Conservation (phyloP, 2,113 vertebrate species). For the Myrmophylax atrothorax region DNA sequence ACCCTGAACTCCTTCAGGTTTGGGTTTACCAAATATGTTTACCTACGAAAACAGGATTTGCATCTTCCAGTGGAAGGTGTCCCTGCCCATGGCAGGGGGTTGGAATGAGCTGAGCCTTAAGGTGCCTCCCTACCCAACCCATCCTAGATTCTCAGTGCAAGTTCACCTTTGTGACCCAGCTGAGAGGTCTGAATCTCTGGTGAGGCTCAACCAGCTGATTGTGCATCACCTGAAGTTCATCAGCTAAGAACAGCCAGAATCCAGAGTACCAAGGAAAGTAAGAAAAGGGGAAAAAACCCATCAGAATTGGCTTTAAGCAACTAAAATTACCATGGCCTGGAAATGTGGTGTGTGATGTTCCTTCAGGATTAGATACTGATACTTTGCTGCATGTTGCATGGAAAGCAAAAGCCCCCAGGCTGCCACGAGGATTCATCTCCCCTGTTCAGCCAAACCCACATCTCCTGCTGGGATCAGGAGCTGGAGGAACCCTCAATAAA, state of each 20-base stretch:
- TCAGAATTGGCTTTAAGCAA: not conserved
- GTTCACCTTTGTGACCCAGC: not conserved
- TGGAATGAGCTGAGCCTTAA: not conserved
- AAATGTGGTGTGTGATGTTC: not conserved
- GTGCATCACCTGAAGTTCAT: not conserved
- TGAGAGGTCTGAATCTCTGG: not conserved
- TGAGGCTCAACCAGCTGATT: not conserved
- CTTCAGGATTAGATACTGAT: not conserved
- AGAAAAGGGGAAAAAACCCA: not conserved
- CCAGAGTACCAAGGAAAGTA: not conserved
- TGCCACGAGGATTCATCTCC: accelerated
- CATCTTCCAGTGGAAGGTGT: not conserved
- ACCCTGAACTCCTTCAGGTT: not conserved
- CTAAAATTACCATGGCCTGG: not conserved
- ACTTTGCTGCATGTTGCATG: not conserved
- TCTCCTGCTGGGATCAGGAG: not conserved
- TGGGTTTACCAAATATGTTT: not conserved
- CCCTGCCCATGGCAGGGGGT: not conserved
- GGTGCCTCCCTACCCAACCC: not conserved
- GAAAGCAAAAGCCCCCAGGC: not conserved
- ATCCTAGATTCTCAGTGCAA: not conserved
- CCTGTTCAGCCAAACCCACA: not conserved
- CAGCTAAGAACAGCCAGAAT: not conserved
- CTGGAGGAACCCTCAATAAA: not conserved
- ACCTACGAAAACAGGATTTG: accelerated